A percentile compares a stretch with the other conserved stretches of the same genome.
phyloP scores from a whole-genome alignment of 2,888 invertebrate species.

The Campoplex nolae region DNA sequence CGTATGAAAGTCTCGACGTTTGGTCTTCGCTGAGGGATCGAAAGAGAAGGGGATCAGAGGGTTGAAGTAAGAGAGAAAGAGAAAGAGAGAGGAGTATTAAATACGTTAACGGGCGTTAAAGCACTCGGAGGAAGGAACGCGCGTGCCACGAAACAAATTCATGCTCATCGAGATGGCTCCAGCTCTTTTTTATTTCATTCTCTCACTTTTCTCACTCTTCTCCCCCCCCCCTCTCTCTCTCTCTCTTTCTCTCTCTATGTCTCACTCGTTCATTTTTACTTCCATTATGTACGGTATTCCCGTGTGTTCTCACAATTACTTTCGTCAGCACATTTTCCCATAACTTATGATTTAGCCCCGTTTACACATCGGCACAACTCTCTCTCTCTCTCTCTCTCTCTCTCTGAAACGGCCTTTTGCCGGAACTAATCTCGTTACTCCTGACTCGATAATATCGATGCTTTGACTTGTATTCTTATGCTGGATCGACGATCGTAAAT shows the following conservation, averaged over 20 bases:
- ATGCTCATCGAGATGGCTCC: slow-evolving; percentile 33
- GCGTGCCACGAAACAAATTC: slow-evolving; percentile 63
- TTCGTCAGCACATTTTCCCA: slow-evolving; percentile 69
- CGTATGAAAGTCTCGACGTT: slow-evolving; percentile 42
- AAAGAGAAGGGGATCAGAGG: slow-evolving; percentile 15
- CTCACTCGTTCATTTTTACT: not conserved
- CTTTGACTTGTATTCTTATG: slow-evolving; percentile 57
- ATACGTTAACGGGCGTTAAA: slow-evolving; percentile 64
- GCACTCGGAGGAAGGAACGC: slow-evolving; percentile 78
- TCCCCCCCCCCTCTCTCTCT: slow-evolving; percentile 1
- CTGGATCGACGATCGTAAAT: not conserved
- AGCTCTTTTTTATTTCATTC: slow-evolving; percentile 25
- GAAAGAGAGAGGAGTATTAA: slow-evolving; percentile 65
- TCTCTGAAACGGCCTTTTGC: slow-evolving; percentile 35
- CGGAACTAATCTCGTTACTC: slow-evolving; percentile 48
- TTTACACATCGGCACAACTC: not conserved
- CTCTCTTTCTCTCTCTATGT: slow-evolving; percentile 1
- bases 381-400: not conserved
- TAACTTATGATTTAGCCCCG: slow-evolving; percentile 68
- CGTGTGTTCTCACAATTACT: slow-evolving; percentile 63
- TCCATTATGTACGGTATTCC: slow-evolving; percentile 37
- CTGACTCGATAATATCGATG: slow-evolving; percentile 46
- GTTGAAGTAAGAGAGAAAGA: not conserved
- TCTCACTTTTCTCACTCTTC: slow-evolving; percentile 14
- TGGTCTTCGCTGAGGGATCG: slow-evolving; percentile 2